A percentile compares a stretch with the other conserved stretches of the same genome.
Conservation (phyloP, 1,140 invertebrate genomes). For the Bombus sylvicola region DNA sequence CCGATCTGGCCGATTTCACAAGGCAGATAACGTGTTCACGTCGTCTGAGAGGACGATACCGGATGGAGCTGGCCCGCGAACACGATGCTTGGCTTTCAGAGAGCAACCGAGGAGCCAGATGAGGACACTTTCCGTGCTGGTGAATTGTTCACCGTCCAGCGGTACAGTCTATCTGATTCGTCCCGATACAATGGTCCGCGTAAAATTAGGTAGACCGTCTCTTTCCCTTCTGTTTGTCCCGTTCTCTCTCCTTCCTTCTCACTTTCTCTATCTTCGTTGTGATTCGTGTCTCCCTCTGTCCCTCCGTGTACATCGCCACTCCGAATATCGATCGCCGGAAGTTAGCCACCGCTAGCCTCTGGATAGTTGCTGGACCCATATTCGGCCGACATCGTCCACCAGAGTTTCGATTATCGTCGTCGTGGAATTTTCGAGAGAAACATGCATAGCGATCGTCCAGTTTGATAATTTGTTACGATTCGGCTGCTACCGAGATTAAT, state of each 20-base stretch:
- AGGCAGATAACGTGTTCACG: conserved; percentile 8
- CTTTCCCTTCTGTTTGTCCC: not conserved
- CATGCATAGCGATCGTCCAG: not conserved
- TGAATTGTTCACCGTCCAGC: conserved; percentile 49
- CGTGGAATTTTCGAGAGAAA: not conserved
- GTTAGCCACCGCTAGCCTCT: conserved; percentile 38
- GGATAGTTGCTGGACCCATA: conserved; percentile 33
- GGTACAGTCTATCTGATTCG: conserved; percentile 43
- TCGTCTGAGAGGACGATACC: conserved; percentile 36
- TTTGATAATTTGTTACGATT: not conserved
- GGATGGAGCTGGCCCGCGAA: not conserved
- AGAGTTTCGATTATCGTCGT: not conserved
- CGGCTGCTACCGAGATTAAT: no score
- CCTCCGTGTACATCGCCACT: conserved; percentile 19
- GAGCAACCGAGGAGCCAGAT: conserved; percentile 22
- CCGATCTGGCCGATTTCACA: conserved; percentile 45
- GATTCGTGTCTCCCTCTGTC: conserved; percentile 16
- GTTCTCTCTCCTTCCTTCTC: not conserved
- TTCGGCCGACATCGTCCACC: conserved; percentile 20
- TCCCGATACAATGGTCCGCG: conserved; percentile 51
- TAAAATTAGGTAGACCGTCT: conserved; percentile 38
- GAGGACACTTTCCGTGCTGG: conserved; percentile 41
- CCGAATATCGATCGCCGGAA: conserved; percentile 53
- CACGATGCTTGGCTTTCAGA: conserved; percentile 2
- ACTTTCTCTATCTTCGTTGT: not conserved